Percentiles rank a stretch among this genome's conserved stretches.
phyloP scores from a whole-genome alignment of 2,888 invertebrate genomes.

The Villa cingulata region DNA sequence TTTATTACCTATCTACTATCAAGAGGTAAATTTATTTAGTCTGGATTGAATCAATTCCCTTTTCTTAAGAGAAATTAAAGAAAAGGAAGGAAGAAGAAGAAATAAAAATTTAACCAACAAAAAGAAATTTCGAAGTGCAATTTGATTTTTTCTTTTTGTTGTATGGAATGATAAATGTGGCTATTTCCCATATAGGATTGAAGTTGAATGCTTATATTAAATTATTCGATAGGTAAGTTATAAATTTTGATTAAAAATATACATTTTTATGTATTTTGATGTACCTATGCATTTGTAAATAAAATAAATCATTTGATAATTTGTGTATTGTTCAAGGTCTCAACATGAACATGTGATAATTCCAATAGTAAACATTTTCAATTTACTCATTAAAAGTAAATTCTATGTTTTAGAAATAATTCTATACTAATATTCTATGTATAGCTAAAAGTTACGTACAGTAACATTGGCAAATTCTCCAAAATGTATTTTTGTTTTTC shows the following conservation, averaged over 20 bases:
- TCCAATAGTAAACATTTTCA: too few relatives aligned
- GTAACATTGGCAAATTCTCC: too few relatives aligned
- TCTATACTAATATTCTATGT: not conserved
- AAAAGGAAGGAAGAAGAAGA: too few relatives aligned
- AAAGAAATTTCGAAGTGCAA: not conserved
- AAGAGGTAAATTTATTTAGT: not conserved
- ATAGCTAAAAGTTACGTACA: not conserved
- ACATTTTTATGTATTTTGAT: too few relatives aligned
- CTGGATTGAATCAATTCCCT: not conserved
- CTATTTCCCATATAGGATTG: conserved; percentile 30
- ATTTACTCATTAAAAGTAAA: not conserved
- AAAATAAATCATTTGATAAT: too few relatives aligned
- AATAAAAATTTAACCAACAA: not conserved
- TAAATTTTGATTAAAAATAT: not conserved
- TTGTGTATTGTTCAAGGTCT: too few relatives aligned
- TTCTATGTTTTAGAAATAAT: not conserved
- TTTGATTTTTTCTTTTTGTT: not conserved
- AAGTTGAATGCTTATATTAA: conserved; percentile 27
- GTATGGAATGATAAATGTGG: conserved; percentile 36
- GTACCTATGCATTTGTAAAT: too few relatives aligned
- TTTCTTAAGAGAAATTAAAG: too few relatives aligned
- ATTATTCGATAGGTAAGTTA: conserved; percentile 12
- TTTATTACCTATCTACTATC: too few relatives aligned
- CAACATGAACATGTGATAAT: too few relatives aligned
- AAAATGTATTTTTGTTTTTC: too few relatives aligned